phyloP scores from a whole-genome alignment of 1,140 invertebrate species.

The Globodera ellingtonae region DNA sequence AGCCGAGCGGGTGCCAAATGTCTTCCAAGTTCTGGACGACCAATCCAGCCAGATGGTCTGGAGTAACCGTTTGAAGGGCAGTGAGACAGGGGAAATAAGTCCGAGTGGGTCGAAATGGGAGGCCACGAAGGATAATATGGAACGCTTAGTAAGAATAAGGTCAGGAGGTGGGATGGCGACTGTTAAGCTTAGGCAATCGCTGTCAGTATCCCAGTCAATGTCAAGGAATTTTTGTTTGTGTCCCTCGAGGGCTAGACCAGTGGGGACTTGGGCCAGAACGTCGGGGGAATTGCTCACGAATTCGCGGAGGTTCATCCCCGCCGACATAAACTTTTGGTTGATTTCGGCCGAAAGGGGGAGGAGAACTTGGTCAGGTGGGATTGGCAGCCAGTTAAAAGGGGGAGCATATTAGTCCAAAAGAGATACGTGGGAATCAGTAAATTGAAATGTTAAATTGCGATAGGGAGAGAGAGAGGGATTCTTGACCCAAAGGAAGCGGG shows the following conservation, averaged over 20 bases:
- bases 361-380: background rate
- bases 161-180: background rate
- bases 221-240: background rate
- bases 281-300: background rate
- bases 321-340: no score
- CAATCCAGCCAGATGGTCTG: background rate
- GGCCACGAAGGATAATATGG: background rate
- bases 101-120: constrained; percentile 6
- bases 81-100: background rate
- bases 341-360: background rate
- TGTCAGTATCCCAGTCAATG: background rate
- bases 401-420: constrained; percentile 11
- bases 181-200: background rate
- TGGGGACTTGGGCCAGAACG: background rate
- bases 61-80: constrained; percentile 12
- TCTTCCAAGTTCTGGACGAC: background rate
- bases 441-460: background rate
- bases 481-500: constrained; percentile 40
- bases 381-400: constrained; percentile 7
- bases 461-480: background rate
- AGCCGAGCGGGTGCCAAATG: background rate
- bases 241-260: background rate
- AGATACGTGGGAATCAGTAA: constrained; percentile 20
- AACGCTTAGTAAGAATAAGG: background rate
- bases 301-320: background rate